Evolutionary conservation across 2,888 invertebrate genomes (phyloP).

Genomic region (Tupiocoris notatus): DNA sequence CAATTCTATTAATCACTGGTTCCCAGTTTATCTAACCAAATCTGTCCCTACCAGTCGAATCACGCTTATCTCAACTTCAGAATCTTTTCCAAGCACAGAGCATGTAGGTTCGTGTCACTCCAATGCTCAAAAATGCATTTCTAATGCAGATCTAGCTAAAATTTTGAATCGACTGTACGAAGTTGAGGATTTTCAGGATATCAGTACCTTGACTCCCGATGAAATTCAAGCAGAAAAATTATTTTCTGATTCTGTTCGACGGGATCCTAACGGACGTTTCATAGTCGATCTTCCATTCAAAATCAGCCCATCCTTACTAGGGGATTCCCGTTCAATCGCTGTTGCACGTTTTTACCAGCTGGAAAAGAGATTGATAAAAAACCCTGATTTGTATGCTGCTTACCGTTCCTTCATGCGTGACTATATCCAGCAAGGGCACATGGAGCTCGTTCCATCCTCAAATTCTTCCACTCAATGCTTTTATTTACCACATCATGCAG

Average conservation of each 20-base stretch:
- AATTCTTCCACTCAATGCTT: neutral
- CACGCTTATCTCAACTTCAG: too few relatives aligned
- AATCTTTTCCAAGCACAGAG: too few relatives aligned
- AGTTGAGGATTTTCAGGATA: neutral
- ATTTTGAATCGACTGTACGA: neutral
- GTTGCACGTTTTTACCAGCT: neutral
- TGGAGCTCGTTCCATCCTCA: neutral
- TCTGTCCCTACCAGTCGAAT: too few relatives aligned
- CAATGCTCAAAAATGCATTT: too few relatives aligned
- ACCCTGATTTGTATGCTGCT: neutral
- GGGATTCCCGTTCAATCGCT: neutral
- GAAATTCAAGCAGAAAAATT: neutral
- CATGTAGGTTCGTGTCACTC: too few relatives aligned
- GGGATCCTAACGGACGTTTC: neutral
- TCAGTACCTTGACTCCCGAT: neutral
- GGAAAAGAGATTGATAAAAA: neutral
- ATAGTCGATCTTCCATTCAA: neutral
- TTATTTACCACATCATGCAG: neutral
- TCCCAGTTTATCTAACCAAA: too few relatives aligned
- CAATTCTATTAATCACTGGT: too few relatives aligned
- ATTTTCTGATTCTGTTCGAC: neutral
- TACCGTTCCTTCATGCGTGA: neutral
- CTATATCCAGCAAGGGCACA: neutral
- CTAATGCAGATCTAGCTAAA: too few relatives aligned
- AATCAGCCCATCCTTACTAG: neutral